phyloP scores from a whole-genome alignment of 2,797 vertebrate genomes.

The Falco novaeseelandiae region DNA sequence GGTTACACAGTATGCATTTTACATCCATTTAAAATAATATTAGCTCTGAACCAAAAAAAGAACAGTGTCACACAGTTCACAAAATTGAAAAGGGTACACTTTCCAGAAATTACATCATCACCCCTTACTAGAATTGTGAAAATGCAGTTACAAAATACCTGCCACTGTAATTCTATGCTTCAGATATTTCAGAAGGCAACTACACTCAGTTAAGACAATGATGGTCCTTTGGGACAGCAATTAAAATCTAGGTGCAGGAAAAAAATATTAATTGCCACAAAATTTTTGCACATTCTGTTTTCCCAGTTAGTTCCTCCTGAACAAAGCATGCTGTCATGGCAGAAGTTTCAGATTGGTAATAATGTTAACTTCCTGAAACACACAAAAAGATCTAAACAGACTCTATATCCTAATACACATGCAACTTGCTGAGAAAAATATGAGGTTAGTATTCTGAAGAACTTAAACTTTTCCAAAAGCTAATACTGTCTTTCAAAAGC shows the following conservation, averaged over 20 bases:
- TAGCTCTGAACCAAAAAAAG: not conserved
- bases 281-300: not conserved
- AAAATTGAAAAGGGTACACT: not conserved
- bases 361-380: not conserved
- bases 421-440: not conserved
- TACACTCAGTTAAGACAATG: not conserved
- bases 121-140: not conserved
- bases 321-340: not conserved
- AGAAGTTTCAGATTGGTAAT: not conserved
- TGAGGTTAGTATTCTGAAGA: not conserved
- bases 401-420: not conserved
- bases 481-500: not conserved
- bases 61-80: not conserved
- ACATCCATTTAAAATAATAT: not conserved
- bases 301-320: not conserved
- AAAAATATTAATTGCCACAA: not conserved
- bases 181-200: not conserved
- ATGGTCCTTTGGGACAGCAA: not conserved
- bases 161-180: not conserved
- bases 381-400: not conserved
- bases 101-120: constrained; percentile 9
- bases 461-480: not conserved
- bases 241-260: not conserved
- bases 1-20: not conserved
- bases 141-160: not conserved